Conservation (phyloP, 1,140 invertebrate species). For the Agrilus planipennis region DNA sequence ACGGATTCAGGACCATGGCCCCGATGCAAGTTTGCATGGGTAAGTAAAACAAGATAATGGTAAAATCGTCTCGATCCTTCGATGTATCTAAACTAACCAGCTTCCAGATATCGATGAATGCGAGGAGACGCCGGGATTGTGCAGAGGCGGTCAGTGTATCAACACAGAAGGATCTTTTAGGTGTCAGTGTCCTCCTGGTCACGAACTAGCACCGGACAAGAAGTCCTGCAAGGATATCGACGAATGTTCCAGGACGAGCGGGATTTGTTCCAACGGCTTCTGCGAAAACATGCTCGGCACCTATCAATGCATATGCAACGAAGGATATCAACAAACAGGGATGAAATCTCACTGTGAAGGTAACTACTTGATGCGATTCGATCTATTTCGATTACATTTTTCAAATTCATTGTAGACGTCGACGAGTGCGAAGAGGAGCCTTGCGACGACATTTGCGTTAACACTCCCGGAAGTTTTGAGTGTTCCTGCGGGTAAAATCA, state of each 20-base stretch:
- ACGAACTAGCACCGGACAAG: constrained; percentile 50
- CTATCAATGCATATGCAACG: constrained; percentile 77
- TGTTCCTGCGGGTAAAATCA: constrained; percentile 40
- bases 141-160: constrained; percentile 64
- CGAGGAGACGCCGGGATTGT: constrained; percentile 49
- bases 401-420: constrained; percentile 47
- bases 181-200: constrained; percentile 76
- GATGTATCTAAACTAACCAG: constrained; percentile 3
- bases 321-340: constrained; percentile 57
- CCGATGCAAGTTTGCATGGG: constrained; percentile 78
- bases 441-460: constrained; percentile 51
- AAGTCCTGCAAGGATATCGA: constrained; percentile 41
- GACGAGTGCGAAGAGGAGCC: constrained; percentile 63
- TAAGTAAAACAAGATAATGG: constrained; percentile 33
- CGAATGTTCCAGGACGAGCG: constrained; percentile 61
- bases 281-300: constrained; percentile 81
- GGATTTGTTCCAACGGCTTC: constrained; percentile 72
- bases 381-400: neutral
- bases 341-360: constrained; percentile 46
- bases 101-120: constrained; percentile 62
- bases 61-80: neutral
- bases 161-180: constrained; percentile 74
- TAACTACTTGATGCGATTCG: constrained; percentile 9
- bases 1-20: constrained; percentile 61
- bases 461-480: constrained; percentile 52